phyloP scores from a whole-genome alignment of 1,140 invertebrate genomes.

The Trigoniulus corallinus region DNA sequence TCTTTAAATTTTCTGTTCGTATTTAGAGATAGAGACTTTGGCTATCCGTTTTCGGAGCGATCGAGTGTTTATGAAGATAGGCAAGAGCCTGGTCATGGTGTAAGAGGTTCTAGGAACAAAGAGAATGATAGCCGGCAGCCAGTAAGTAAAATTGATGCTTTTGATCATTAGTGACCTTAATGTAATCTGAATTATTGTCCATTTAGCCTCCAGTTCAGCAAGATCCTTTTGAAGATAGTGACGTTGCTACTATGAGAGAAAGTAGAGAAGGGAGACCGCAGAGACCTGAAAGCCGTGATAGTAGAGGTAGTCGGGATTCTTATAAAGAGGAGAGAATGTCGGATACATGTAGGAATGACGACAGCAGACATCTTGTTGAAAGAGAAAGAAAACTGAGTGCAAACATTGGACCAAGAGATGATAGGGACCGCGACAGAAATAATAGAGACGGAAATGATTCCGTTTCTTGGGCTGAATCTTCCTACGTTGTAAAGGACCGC shows the following conservation, averaged over 20 bases:
- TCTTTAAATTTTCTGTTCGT: no score
- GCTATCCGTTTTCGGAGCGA: slow-evolving; percentile 10
- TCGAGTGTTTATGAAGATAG: slow-evolving; percentile 8
- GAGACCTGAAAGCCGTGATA: slow-evolving; percentile 19
- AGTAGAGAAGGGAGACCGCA: slow-evolving; percentile 10
- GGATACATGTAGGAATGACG: slow-evolving; percentile 4
- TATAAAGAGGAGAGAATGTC: slow-evolving; percentile 14
- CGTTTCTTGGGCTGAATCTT: slow-evolving; percentile 14
- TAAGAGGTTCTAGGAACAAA: not conserved
- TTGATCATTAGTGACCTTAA: not conserved
- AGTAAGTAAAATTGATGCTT: not conserved
- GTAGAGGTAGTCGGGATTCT: slow-evolving; percentile 15
- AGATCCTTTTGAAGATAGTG: slow-evolving; percentile 32
- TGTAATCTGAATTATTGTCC: slow-evolving; percentile 11
- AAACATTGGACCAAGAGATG: slow-evolving; percentile 12
- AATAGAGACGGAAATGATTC: slow-evolving; percentile 10
- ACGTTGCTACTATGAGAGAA: slow-evolving; percentile 14
- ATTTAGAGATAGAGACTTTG: not conserved
- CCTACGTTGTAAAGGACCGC: slow-evolving; percentile 12
- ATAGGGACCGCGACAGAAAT: slow-evolving; percentile 8
- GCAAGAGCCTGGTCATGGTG: not conserved
- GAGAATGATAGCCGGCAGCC: not conserved
- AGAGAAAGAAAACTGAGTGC: slow-evolving; percentile 10
- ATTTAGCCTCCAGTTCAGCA: slow-evolving; percentile 19
- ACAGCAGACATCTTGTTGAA: slow-evolving; percentile 7